phyloP scores from a whole-genome alignment of 2,113 vertebrate species.

The Fulmarus glacialis region DNA sequence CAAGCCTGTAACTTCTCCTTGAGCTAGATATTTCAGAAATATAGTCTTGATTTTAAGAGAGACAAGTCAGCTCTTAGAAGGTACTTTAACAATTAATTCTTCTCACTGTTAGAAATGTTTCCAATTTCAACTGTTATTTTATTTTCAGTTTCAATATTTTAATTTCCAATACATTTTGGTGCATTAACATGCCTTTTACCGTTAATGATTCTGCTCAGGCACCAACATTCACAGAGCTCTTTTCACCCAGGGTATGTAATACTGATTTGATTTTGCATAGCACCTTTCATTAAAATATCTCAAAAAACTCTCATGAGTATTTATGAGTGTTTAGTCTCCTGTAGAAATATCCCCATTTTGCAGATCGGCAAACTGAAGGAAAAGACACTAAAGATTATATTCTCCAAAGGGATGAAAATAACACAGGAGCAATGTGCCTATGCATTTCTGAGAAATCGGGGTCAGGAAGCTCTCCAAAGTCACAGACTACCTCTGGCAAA shows the following conservation, averaged over 20 bases:
- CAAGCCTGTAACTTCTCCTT: background rate
- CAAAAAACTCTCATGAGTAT: background rate
- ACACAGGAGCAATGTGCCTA: background rate
- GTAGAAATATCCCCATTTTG: background rate
- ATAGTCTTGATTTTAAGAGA: background rate
- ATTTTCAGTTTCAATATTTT: background rate
- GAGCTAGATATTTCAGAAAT: background rate
- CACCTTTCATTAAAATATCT: background rate
- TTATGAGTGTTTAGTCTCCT: background rate
- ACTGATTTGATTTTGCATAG: background rate
- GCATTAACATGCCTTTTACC: background rate
- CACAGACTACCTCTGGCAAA: background rate
- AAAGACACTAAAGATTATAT: background rate
- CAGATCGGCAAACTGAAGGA: background rate
- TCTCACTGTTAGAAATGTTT: background rate
- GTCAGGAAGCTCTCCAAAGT: background rate
- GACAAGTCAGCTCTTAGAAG: background rate
- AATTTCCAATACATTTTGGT: background rate
- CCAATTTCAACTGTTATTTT: background rate
- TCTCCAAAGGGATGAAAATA: background rate
- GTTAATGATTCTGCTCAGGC: background rate
- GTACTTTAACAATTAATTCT: background rate
- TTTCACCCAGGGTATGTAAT: background rate
- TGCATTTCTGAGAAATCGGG: background rate
- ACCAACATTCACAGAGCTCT: background rate